Evolutionary conservation across 2,888 invertebrate species (phyloP), one percentile per base, ranked within the genome.

Genomic region (Pseudococcus jackbeardsleyi): DNA sequence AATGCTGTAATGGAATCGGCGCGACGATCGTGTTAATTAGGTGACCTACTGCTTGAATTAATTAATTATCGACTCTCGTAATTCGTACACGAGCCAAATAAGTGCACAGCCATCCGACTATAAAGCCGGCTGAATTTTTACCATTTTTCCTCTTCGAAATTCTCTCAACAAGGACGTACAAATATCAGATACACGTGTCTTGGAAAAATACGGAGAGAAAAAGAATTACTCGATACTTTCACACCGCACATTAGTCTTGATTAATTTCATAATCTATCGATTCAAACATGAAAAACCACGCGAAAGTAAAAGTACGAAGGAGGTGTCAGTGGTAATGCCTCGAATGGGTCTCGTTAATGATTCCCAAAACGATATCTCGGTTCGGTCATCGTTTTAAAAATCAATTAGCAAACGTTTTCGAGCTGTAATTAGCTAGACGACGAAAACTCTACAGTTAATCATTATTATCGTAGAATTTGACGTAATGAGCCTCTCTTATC

Each of bases 31-130:
- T 48, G 54, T 39, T 85, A 64, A 85, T 85, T 85, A 85, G 85
- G 85, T 85, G 64, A 85, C 79, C 79, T 82, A 82, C 79, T 82
- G 46, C 79, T 46, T 19, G 46, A 46, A 82, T 82, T 82, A 82
- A 22, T 64, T 82, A 82, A 82, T 82, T 82, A 64, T 22, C 22
- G 22, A 11, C 11, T 64, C 22, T 59, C 59, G 59, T 59, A 54
- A 59, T 15, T n/a, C 59, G 15, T n/a, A 59, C 79, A 15, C 79
- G n/a, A 12, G 17, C 72, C 72, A 72, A 72, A 72, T 72, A 72
- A 72, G 72, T 22, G 64, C 64, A 22, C 64, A 22, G 22, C 64
- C 64, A 19, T 3, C 59, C 59, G n/a, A 59, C 68, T 68, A 26
- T 68, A 26, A 15, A 72, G 26, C 72, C 72, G 72, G 72, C 72